Evolutionary conservation across 2,888 invertebrate species (phyloP).

Genomic region (Ormyrus rosae): DNA sequence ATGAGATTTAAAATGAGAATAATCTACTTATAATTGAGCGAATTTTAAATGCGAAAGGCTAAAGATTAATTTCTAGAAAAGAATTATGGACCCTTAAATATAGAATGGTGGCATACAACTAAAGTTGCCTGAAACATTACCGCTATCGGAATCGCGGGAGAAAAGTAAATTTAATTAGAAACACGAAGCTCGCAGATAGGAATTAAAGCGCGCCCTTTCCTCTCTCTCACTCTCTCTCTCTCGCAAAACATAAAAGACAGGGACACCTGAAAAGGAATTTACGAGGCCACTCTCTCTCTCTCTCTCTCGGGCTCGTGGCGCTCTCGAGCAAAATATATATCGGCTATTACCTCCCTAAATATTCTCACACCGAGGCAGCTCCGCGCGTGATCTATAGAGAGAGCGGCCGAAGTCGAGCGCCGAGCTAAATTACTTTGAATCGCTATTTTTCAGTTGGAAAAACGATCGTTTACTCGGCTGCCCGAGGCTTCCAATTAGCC

Average conservation of each 20-base stretch:
- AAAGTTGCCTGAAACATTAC: slow-evolving; percentile 7
- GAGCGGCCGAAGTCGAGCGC: slow-evolving; percentile 58
- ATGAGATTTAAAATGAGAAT: background rate
- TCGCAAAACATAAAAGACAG: slow-evolving; percentile 67
- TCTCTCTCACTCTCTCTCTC: slow-evolving; percentile 34
- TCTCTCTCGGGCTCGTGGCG: slow-evolving; percentile 58
- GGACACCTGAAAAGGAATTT: slow-evolving; percentile 73
- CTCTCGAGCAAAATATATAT: slow-evolving; percentile 74
- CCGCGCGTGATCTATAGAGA: slow-evolving; percentile 71
- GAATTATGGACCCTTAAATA: slow-evolving; percentile 2
- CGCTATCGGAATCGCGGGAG: slow-evolving; percentile 53
- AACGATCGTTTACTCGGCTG: slow-evolving; percentile 62
- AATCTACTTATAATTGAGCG: background rate
- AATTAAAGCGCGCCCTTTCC: slow-evolving; percentile 48
- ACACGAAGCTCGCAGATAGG: slow-evolving; percentile 56
- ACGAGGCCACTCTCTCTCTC: slow-evolving; percentile 62
- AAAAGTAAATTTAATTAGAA: slow-evolving; percentile 73
- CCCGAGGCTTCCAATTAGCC: slow-evolving; percentile 62
- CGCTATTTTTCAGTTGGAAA: slow-evolving; percentile 71
- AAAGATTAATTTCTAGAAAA: background rate
- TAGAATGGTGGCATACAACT: background rate
- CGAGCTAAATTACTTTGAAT: slow-evolving; percentile 72
- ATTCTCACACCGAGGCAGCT: slow-evolving; percentile 71
- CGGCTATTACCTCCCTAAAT: slow-evolving; percentile 75
- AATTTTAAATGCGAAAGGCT: background rate